Evolutionary conservation across 2,113 vertebrate genomes (phyloP), one percentile per base, ranked within the genome.

Genomic region (Leptobrachium leishanense): DNA sequence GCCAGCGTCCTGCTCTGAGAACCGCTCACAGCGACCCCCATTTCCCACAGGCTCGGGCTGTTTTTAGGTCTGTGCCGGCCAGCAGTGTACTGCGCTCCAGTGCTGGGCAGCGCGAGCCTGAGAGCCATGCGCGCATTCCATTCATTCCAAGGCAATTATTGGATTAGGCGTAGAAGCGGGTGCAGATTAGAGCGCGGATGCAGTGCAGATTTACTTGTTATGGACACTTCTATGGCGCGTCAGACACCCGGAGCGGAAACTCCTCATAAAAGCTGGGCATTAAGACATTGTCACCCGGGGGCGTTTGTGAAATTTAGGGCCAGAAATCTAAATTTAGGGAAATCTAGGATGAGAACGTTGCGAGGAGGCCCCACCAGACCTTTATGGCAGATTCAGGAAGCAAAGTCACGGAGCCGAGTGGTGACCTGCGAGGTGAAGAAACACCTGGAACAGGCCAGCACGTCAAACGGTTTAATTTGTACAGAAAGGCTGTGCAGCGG

Each of bases 1-100:
- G 67, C 50, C 77, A 77, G 68, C 54, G 63, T 70, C 76, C 20
- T 42, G 67, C 67, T 70, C 76, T 77, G 76, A 77, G 76, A 77
- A 77, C 68, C 67, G 59, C 63, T 67, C 64, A 31, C 66, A 66
- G 46, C 54, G 41, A 42, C 66, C 40, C 42, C n/a, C 20, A 5
- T 67, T 67, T 80, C 63, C 71, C 70, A 68, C 70, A 73, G 44
- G 53, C 12, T 40, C 53, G 46, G 66, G 59, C 68, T 77, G 68
- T 69, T 77, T 31, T 77, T 57, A 63, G 76, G 66, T 69, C 43
- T 44, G 54, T 57, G 67, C 75, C 41, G 66, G 67, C 75, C 41
- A 67, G 8, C 67, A 70, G 66, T 77, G 43, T 77, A 70, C 54
- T 54, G 66, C 8, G 67, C 39, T 68, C 55, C 31, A 6, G 6